Conservation (phyloP, 1,140 invertebrate genomes). For the Bilobella aurantiaca region DNA sequence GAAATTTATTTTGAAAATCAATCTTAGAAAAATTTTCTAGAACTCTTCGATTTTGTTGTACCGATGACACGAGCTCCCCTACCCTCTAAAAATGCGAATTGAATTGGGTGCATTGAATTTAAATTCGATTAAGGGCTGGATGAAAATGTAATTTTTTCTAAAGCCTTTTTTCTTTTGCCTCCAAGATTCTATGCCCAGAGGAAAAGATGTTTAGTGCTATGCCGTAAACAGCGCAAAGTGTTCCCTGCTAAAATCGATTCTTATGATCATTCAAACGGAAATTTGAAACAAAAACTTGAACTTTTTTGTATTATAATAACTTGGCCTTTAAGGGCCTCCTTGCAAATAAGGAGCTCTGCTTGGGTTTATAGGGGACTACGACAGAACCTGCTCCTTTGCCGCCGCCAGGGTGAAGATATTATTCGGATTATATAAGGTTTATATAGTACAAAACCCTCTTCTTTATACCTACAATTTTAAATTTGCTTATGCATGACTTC, state of each 20-base stretch:
- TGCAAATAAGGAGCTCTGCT: too few species aligned
- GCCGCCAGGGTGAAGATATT: background rate
- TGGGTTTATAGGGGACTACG: too few species aligned
- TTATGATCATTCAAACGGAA: too few species aligned
- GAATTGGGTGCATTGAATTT: constrained; percentile 5
- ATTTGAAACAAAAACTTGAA: too few species aligned
- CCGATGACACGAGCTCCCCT: too few species aligned
- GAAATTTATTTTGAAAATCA: too few species aligned
- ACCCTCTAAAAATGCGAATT: background rate
- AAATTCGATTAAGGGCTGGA: background rate
- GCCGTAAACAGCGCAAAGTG: background rate
- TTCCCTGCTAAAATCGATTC: too few species aligned
- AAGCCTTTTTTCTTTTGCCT: background rate
- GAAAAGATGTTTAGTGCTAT: background rate
- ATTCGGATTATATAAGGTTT: background rate
- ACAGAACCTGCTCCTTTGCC: too few species aligned
- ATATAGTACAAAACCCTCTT: background rate
- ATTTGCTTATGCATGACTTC: constrained; percentile 11
- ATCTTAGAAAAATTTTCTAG: background rate
- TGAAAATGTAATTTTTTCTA: constrained; percentile 3
- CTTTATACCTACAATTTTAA: background rate
- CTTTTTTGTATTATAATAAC: too few species aligned
- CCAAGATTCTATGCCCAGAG: background rate
- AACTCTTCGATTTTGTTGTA: background rate
- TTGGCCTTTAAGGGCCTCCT: too few species aligned